phyloP scores from a whole-genome alignment of 2,888 invertebrate species.

The Pilophorus perplexus region DNA sequence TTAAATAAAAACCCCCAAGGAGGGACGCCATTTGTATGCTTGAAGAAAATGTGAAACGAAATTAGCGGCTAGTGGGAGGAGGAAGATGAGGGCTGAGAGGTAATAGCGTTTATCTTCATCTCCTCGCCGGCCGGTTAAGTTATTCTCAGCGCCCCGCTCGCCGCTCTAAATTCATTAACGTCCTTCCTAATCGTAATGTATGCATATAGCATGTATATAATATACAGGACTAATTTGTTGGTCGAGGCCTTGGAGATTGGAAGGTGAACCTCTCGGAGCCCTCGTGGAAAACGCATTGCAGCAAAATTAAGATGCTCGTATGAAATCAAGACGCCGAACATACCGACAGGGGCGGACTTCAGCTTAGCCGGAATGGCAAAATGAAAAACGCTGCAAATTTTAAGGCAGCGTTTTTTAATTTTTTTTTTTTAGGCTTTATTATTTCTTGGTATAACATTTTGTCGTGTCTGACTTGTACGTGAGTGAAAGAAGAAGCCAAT shows the following conservation, averaged over 20 bases:
- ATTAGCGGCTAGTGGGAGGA: conserved; percentile 3
- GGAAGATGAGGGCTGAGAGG: background rate
- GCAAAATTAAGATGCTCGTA: conserved; percentile 27
- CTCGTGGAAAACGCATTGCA: conserved; percentile 22
- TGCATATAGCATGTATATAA: conserved; percentile 33
- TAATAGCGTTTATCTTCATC: conserved; percentile 26
- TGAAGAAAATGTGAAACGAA: conserved; percentile 11
- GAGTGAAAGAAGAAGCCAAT: no score
- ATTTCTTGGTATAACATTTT: no score
- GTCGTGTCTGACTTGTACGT: no score
- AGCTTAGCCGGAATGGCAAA: no score
- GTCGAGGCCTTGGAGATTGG: background rate
- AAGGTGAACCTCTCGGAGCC: background rate
- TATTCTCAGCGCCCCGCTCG: conserved; percentile 8
- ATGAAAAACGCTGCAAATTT: no score
- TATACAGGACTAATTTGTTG: conserved; percentile 23
- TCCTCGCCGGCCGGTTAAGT: conserved; percentile 5
- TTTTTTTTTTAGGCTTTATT: no score
- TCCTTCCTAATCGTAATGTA: conserved; percentile 26
- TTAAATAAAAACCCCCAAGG: no score
- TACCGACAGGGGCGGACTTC: no score
- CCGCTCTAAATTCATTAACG: conserved; percentile 30
- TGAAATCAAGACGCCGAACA: no score
- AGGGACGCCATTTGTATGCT: conserved; percentile 17
- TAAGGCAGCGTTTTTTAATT: no score